Percentiles rank a stretch among this genome's conserved stretches.
These are phyloP conservation scores for Myxocyprinus asiaticus DNA, from an alignment of 2,113 vertebrate genomes.

Conservation along the genomic window DNA sequence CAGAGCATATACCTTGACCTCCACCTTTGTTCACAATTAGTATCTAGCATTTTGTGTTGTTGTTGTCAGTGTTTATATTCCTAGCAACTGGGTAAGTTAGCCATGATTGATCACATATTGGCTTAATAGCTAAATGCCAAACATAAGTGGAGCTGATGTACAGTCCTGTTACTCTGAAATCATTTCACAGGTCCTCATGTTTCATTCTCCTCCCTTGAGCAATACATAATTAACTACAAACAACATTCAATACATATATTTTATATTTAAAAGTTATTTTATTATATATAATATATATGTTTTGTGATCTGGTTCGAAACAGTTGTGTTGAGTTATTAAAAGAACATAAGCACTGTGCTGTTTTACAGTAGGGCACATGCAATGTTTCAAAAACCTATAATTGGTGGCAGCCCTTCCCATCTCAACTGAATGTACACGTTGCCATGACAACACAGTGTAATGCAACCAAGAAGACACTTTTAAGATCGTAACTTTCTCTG, in stretches of 20 bases:
- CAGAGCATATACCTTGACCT: slow-evolving; percentile 41
- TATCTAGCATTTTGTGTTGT: slow-evolving; percentile 42
- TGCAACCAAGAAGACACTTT: slow-evolving; percentile 64
- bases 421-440: slow-evolving; percentile 72
- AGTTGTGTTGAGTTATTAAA: slow-evolving; percentile 63
- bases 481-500: slow-evolving; percentile 56
- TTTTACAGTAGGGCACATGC: slow-evolving; percentile 62
- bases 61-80: slow-evolving; percentile 51
- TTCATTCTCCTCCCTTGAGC: slow-evolving; percentile 61
- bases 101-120: slow-evolving; percentile 48
- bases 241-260: slow-evolving; percentile 51
- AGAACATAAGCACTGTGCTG: slow-evolving; percentile 74
- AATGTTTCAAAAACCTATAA: slow-evolving; percentile 68
- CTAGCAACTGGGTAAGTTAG: slow-evolving; percentile 57
- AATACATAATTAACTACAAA: slow-evolving; percentile 66
- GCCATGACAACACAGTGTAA: slow-evolving; percentile 60
- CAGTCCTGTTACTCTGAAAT: slow-evolving; percentile 36
- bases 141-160: slow-evolving; percentile 48
- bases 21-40: slow-evolving; percentile 21
- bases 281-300: slow-evolving; percentile 47
- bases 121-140: slow-evolving; percentile 55
- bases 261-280: slow-evolving; percentile 63
- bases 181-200: slow-evolving; percentile 12
- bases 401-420: slow-evolving; percentile 53
- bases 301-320: slow-evolving; percentile 58